These are phyloP conservation scores for Atractosteus spatula DNA, from an alignment of 2,113 vertebrate species.

Conservation along the genomic window DNA sequence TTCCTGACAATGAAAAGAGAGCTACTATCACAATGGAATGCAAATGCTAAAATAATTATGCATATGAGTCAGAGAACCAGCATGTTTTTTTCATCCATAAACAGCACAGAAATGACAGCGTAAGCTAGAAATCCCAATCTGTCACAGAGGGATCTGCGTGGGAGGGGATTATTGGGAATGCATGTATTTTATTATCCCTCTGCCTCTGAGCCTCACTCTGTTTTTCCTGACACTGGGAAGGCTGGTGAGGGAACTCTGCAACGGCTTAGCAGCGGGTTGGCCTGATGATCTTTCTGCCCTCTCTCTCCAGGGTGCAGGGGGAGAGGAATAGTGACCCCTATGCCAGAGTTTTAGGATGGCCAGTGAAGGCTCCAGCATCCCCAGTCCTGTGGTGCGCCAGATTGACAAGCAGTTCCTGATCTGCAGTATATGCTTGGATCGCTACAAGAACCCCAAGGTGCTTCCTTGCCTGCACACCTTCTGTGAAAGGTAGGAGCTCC, in stretches of 20 bases:
- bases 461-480: constrained; percentile 96
- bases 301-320: constrained; percentile 72
- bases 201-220: too few species aligned
- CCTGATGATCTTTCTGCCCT: constrained; percentile 8
- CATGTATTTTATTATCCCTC: background rate
- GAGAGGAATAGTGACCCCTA: constrained; percentile 71
- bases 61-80: too few species aligned
- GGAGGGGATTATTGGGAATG: background rate
- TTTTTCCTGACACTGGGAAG: too few species aligned
- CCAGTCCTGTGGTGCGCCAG: constrained; percentile 94
- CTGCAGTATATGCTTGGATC: constrained; percentile 98
- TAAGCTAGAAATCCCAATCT: background rate
- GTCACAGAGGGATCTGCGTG: background rate
- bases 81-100: background rate
- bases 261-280: too few species aligned
- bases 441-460: constrained; percentile 96
- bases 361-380: constrained; percentile 89
- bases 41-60: too few species aligned
- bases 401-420: constrained; percentile 99
- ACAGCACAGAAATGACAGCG: background rate
- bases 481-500: constrained; percentile 78
- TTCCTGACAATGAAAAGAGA: too few species aligned
- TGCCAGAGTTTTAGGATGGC: constrained; percentile 95
- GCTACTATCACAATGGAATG: too few species aligned
- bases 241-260: too few species aligned